Conservation (phyloP, 2,888 invertebrate species). For the Lithophane socia region DNA sequence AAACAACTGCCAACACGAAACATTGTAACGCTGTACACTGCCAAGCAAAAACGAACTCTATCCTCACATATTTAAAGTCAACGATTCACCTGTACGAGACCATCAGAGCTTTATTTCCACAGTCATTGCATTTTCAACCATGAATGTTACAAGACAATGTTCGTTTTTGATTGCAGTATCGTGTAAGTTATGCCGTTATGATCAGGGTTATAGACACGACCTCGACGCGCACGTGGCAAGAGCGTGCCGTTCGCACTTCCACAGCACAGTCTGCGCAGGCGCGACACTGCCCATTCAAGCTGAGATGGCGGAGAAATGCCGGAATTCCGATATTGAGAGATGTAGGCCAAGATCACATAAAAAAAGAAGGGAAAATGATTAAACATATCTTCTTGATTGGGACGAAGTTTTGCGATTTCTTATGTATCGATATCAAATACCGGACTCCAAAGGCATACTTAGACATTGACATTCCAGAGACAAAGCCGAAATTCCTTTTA, state of each 20-base stretch:
- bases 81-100: background rate
- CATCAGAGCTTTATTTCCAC: slow-evolving; percentile 27
- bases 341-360: background rate
- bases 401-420: too few species aligned
- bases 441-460: background rate
- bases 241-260: slow-evolving; percentile 50
- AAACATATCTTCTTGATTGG: background rate
- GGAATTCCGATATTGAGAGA: slow-evolving; percentile 12
- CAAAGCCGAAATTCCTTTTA: background rate
- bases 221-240: slow-evolving; percentile 55
- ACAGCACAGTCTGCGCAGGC: slow-evolving; percentile 44
- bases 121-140: slow-evolving; percentile 1
- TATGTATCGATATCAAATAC: too few species aligned
- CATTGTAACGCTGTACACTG: slow-evolving; percentile 7
- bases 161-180: slow-evolving; percentile 12
- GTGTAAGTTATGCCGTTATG: slow-evolving; percentile 22
- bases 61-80: fast-evolving
- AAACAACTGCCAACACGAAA: slow-evolving; percentile 15
- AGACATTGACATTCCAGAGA: background rate
- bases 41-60: slow-evolving; percentile 36
- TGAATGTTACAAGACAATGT: fast-evolving
- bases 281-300: slow-evolving; percentile 48
- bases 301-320: slow-evolving; percentile 1
- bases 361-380: too few species aligned
- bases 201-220: slow-evolving; percentile 25